Percentiles rank a stretch among this genome's conserved stretches.
phyloP scores from a whole-genome alignment of 2,797 vertebrate genomes.

The Takifugu ocellatus region DNA sequence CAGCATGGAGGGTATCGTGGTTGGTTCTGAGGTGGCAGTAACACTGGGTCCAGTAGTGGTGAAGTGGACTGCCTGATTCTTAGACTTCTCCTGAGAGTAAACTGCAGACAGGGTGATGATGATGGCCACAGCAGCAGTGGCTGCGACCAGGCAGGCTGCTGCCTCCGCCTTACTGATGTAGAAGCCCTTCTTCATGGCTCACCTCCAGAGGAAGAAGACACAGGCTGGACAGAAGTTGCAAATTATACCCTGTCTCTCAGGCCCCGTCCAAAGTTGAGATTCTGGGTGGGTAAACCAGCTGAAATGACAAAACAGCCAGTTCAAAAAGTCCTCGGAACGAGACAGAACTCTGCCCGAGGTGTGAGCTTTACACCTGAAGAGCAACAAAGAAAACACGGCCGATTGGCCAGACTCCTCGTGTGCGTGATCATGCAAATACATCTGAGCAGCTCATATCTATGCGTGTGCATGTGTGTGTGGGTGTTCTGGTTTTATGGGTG shows the following conservation, averaged over 20 bases:
- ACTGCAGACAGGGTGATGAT: slow-evolving; percentile 85
- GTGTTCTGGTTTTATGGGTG: neutral
- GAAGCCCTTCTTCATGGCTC: slow-evolving; percentile 84
- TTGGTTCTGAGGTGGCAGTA: slow-evolving; percentile 56
- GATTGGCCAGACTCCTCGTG: slow-evolving; percentile 4
- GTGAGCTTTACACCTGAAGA: slow-evolving; percentile 30
- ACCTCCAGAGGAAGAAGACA: slow-evolving; percentile 24
- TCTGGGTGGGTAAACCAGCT: slow-evolving; percentile 8
- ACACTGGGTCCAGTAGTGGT: neutral
- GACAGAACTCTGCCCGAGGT: slow-evolving; percentile 9
- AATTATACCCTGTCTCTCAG: slow-evolving; percentile 34
- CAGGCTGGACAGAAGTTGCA: slow-evolving; percentile 1
- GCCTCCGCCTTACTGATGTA: slow-evolving; percentile 82
- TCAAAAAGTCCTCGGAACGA: slow-evolving; percentile 43
- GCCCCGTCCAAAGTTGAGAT: slow-evolving; percentile 30
- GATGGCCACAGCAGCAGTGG: slow-evolving; percentile 66
- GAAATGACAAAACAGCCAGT: slow-evolving; percentile 33
- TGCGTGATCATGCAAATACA: too few species aligned
- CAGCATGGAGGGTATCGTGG: slow-evolving; percentile 67
- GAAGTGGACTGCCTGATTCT: slow-evolving; percentile 19
- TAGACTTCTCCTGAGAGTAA: slow-evolving; percentile 81
- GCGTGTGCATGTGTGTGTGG: neutral
- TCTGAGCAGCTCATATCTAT: too few species aligned
- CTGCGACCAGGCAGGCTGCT: slow-evolving; percentile 59
- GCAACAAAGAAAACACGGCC: neutral